Evolutionary conservation across 1,140 invertebrate species (phyloP).

Genomic region (Zaprionus davidi): DNA sequence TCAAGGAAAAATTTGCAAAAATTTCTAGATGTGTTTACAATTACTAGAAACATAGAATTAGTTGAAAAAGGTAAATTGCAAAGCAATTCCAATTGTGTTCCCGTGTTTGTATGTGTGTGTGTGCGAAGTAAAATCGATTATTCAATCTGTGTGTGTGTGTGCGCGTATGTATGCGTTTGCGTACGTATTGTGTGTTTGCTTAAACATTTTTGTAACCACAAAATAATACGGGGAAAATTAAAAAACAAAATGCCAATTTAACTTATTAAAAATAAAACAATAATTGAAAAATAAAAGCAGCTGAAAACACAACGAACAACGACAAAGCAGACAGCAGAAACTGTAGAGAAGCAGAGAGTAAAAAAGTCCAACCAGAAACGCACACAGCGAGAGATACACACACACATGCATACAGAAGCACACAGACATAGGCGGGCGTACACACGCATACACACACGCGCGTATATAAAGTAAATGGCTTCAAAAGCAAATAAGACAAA

Average conservation of each 20-base stretch:
- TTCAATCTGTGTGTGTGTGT: slow-evolving; percentile 68
- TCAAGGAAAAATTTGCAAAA: slow-evolving; percentile 50
- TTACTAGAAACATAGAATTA: slow-evolving; percentile 59
- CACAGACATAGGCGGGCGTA: slow-evolving; percentile 1
- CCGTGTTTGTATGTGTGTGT: slow-evolving; percentile 44
- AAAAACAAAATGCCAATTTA: slow-evolving; percentile 56
- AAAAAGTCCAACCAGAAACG: slow-evolving; percentile 57
- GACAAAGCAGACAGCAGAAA: slow-evolving; percentile 42
- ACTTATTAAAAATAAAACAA: slow-evolving; percentile 33
- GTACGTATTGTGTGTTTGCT: slow-evolving; percentile 63
- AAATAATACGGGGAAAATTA: slow-evolving; percentile 43
- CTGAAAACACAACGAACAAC: slow-evolving; percentile 24
- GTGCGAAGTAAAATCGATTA: slow-evolving; percentile 75
- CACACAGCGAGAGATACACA: slow-evolving; percentile 45
- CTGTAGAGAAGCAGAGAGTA: slow-evolving; percentile 56
- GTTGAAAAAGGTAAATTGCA: slow-evolving; percentile 67
- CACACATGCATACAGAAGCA: slow-evolving; percentile 13
- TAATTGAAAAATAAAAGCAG: slow-evolving; percentile 14
- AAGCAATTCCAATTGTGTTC: slow-evolving; percentile 33
- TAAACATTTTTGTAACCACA: slow-evolving; percentile 57
- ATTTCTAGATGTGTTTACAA: slow-evolving; percentile 70
- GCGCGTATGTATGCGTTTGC: slow-evolving; percentile 48
- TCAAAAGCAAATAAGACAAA: slow-evolving; percentile 46
- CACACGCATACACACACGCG: slow-evolving; percentile 22
- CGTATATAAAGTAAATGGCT: slow-evolving; percentile 53